phyloP scores from a whole-genome alignment of 2,797 vertebrate genomes.

The Silurus lanzhouensis region DNA sequence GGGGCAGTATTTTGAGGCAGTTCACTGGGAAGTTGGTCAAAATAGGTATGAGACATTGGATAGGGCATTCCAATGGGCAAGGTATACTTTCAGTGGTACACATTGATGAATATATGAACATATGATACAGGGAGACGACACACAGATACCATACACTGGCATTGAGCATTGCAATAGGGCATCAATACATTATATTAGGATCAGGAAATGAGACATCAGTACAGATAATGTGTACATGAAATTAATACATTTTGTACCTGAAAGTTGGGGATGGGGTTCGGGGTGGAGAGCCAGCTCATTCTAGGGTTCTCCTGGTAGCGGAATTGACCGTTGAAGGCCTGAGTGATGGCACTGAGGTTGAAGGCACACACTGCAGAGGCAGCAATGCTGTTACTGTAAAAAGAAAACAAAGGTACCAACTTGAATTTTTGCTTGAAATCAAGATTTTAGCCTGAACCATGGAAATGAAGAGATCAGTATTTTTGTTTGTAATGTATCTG shows the following conservation, averaged over 20 bases:
- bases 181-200: background rate
- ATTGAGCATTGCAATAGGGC: background rate
- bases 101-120: background rate
- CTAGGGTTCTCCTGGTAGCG: constrained; percentile 96
- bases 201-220: background rate
- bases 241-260: constrained; percentile 70
- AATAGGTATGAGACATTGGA: background rate
- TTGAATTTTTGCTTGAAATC: background rate
- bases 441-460: background rate
- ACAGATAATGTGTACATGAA: background rate
- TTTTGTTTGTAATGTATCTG: background rate
- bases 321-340: constrained; percentile 90
- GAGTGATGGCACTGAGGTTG: constrained; percentile 90
- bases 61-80: background rate
- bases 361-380: constrained; percentile 94
- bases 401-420: background rate
- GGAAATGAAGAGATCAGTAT: background rate
- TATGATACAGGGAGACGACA: background rate
- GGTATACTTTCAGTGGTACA: background rate
- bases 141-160: background rate
- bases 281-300: constrained; percentile 89
- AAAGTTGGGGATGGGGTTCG: constrained; percentile 92
- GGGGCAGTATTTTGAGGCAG: background rate
- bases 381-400: constrained; percentile 89
- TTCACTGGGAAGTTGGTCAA: background rate